Evolutionary conservation across 2,888 invertebrate species (phyloP), one percentile per base, ranked within the genome.

Genomic region (Gryllus longicercus): DNA sequence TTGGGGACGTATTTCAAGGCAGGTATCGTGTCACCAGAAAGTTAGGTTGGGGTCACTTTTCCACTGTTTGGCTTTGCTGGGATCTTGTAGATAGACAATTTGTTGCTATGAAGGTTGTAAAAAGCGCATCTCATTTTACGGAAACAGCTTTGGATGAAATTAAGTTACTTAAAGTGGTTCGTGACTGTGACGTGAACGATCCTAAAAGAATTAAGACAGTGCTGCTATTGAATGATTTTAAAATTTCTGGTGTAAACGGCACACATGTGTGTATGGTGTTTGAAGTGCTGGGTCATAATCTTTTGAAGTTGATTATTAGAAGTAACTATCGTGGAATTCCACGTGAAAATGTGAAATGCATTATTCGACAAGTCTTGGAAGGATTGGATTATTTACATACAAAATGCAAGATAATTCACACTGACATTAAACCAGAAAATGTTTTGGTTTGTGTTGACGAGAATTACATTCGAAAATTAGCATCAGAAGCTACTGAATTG

Each of bases 11-110:
- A 84, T 98, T 98, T 90, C 91, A 93, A 86, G 85, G 89, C 86
- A 93, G 98, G 86, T 99, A 99, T 91, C 96, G 97, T 90, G 97
- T 99, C 86, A 96, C 98, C 84, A 92, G 98, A 85, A 95, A 99
- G 91, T 91, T 97, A 86, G 96, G 99, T 83, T 98, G 97, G 97
- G 99, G 99, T 82, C 99, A 99, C 88, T 99, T 99, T 89, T 99
- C 98, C 78, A 99, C 99, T 12, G 99, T 99, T 76, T 99, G 99
- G 99, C 92, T 99, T 83, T 98, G 98, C 89, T 99, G 98, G 98
- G 99, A 99, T 90, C 91, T 93, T 86, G 94, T 96, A 86, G 95
- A 95, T 85, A 96, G 96, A 87, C 91, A 96, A 84, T 99, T 98
- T 90, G 99, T 98, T 84, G 99, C 99, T 81, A 91, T 99, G 85